phyloP scores from a whole-genome alignment of 2,888 invertebrate genomes.

The Cephus sareptanus region DNA sequence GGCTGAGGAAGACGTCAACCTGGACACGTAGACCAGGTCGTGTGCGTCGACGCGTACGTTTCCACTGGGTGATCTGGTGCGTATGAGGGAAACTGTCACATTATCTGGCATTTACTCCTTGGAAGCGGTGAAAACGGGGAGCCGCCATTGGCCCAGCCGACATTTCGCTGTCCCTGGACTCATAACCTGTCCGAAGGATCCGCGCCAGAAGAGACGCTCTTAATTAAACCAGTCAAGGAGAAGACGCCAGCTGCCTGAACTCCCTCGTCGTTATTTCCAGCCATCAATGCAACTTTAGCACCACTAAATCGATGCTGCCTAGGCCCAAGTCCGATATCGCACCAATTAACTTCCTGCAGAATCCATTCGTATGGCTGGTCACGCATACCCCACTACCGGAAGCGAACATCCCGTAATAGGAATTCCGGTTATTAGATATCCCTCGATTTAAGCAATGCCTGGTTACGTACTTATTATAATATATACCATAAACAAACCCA shows the following conservation, averaged over 20 bases:
- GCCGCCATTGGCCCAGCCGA: slow-evolving; percentile 33
- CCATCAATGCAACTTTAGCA: slow-evolving; percentile 21
- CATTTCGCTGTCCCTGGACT: slow-evolving; percentile 34
- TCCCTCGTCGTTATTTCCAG: slow-evolving; percentile 17
- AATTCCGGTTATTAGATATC: neutral
- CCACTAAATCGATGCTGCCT: slow-evolving; percentile 7
- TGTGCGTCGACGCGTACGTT: slow-evolving; percentile 4
- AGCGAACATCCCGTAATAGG: neutral
- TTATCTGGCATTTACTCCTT: slow-evolving; percentile 42
- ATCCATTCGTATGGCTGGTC: neutral
- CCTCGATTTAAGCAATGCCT: neutral
- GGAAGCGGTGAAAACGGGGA: slow-evolving; percentile 22
- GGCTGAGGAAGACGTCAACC: neutral
- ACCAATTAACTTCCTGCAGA: neutral
- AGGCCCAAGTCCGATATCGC: neutral
- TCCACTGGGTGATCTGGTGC: neutral
- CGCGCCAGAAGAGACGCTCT: slow-evolving; percentile 33
- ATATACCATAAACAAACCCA: neutral
- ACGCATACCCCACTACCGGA: neutral
- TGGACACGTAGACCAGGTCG: slow-evolving; percentile 1
- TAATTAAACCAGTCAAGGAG: slow-evolving; percentile 45
- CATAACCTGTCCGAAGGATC: slow-evolving; percentile 39
- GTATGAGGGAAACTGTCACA: slow-evolving; percentile 26
- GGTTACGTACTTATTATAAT: neutral
- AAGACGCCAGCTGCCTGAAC: slow-evolving; percentile 28